A percentile compares a stretch with the other conserved stretches of the same genome.
These are phyloP conservation scores for Pseudomyrmex concolor DNA, from an alignment of 1,140 invertebrate genomes.

Conservation along the genomic window DNA sequence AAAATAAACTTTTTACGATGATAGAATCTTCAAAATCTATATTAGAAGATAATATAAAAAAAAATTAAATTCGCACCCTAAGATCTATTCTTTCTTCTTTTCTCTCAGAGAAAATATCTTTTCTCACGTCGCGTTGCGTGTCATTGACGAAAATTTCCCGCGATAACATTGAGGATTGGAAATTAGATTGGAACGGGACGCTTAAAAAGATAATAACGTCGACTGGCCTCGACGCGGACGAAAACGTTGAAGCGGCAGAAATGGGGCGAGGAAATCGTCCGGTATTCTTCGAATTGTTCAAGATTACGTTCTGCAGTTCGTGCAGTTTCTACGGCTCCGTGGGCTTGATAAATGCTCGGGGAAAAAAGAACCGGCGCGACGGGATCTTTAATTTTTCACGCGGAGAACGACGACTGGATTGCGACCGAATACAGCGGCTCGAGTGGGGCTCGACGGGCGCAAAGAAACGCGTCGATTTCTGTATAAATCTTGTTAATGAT, in stretches of 20 bases:
- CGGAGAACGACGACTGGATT: conserved; percentile 46
- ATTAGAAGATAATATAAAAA: neutral
- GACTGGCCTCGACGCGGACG: conserved; percentile 17
- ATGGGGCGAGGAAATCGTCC: conserved; percentile 60
- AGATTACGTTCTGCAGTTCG: conserved; percentile 79
- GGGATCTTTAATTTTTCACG: conserved; percentile 79
- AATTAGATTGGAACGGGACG: conserved; percentile 33
- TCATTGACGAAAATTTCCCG: conserved; percentile 4
- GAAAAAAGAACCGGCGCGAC: conserved; percentile 69
- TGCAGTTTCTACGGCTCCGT: conserved; percentile 76
- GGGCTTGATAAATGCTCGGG: conserved; percentile 78
- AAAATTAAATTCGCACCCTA: neutral
- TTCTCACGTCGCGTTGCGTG: neutral
- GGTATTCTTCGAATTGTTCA: conserved; percentile 79
- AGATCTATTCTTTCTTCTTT: neutral
- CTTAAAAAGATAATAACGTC: conserved; percentile 68
- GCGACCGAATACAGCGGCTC: conserved; percentile 62
- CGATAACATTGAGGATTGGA: conserved; percentile 32
- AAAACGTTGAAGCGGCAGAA: conserved; percentile 66
- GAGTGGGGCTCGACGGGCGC: conserved; percentile 32
- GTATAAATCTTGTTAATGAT: conserved; percentile 72
- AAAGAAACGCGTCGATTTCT: conserved; percentile 46
- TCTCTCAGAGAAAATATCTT: neutral
- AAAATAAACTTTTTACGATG: neutral
- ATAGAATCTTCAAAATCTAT: neutral